Percentiles rank a stretch among this genome's conserved stretches.
Conservation (phyloP, 2,113 vertebrate genomes). For the Nothoprocta pentlandii region DNA sequence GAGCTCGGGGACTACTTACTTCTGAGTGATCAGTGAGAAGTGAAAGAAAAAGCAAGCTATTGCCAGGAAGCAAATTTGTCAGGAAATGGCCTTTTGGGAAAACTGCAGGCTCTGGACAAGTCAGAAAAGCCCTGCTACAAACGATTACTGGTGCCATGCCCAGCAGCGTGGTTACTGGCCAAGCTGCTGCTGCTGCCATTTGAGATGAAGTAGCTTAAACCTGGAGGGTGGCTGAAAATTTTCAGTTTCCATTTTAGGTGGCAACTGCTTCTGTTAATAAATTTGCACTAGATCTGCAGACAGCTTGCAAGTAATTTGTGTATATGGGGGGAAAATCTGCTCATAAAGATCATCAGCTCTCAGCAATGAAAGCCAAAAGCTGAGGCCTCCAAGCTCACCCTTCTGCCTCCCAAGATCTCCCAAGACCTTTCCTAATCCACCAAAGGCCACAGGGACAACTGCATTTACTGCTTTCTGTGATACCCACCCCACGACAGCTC, state of each 20-base stretch:
- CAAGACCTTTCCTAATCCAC: not conserved
- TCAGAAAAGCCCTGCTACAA: not conserved
- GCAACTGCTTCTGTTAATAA: not conserved
- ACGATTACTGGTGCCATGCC: not conserved
- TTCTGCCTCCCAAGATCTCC: not conserved
- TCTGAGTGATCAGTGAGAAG: not conserved
- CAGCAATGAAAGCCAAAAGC: not conserved
- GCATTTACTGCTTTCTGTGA: not conserved
- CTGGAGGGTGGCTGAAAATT: not conserved
- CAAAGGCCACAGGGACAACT: not conserved
- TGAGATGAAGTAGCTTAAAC: fast-evolving
- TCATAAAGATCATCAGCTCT: not conserved
- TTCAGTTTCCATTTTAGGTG: not conserved
- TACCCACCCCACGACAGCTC: not conserved
- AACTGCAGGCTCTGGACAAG: not conserved
- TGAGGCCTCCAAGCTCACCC: not conserved
- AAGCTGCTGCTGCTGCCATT: not conserved
- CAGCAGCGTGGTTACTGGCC: not conserved
- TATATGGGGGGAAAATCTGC: not conserved
- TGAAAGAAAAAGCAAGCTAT: not conserved
- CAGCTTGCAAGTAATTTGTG: not conserved
- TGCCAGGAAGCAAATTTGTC: not conserved
- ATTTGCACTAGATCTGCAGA: not conserved
- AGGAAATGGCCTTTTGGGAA: not conserved
- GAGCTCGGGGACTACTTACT: not conserved